These are phyloP conservation scores for Cyanoliseus patagonus DNA, from an alignment of 2,113 vertebrate genomes.

Conservation along the genomic window DNA sequence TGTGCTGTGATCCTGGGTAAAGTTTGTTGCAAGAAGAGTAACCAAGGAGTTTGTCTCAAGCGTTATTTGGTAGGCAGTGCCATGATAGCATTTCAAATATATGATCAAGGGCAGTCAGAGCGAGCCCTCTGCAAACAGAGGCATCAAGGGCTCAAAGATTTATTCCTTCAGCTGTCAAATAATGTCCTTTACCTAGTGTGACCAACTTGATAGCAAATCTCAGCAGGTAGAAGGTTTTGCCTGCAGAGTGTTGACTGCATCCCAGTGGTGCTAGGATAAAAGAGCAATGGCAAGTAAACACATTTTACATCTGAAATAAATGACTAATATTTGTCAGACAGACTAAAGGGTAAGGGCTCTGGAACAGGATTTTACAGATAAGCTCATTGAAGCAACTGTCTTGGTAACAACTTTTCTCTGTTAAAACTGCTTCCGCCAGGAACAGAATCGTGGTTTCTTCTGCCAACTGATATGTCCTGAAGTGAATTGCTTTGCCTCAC, in stretches of 20 bases:
- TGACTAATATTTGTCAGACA: not conserved
- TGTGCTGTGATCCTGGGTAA: not conserved
- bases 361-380: not conserved
- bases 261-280: constrained; percentile 1
- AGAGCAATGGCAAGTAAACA: constrained; percentile 16
- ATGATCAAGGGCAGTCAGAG: not conserved
- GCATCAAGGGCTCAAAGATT: not conserved
- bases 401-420: not conserved
- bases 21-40: not conserved
- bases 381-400: not conserved
- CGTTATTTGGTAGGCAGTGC: not conserved
- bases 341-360: not conserved
- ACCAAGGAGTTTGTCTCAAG: not conserved
- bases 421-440: not conserved
- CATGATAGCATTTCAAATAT: not conserved
- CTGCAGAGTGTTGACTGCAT: constrained; percentile 7
- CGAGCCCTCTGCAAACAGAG: not conserved
- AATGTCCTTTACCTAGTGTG: not conserved
- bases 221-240: constrained; percentile 33
- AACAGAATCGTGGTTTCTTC: not conserved
- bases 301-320: constrained; percentile 27
- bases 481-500: constrained; percentile 1
- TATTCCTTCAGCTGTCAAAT: constrained; percentile 17
- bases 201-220: constrained; percentile 13
- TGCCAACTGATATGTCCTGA: not conserved